Base-by-base conservation (phyloP, 2,888 invertebrate species). In the Phyllotreta striolata region DNA sequence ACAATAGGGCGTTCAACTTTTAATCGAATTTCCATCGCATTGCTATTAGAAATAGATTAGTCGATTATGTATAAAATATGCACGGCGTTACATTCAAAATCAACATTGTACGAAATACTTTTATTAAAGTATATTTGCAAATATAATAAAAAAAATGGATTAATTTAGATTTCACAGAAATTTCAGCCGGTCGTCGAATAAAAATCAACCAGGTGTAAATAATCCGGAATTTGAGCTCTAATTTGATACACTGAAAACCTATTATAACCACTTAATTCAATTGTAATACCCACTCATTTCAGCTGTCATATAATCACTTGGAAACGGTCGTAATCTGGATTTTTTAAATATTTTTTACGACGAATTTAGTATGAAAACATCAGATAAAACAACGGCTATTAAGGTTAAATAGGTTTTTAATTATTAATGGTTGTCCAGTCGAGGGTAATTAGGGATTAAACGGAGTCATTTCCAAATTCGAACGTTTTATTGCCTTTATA, bases 181-280 rank as follows among this genome's bases (percentile, higher is more conserved):
- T 43, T 41, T 1, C 43, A 41, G 55, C 43, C 41, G 12, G 40
- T 55, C 43, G 55, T 43, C 55, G 24, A 55, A n/a, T 14, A 10
- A 12, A 39, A 14, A 55, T 35, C 43, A 38, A 60, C 60, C 60
- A 60, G 52, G 52, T 60, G 52, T 60, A 54, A 51, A 49, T 51
- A 51, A 59, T 51, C 41, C 34, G 49, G 40, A 51, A 52, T 40
- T 59, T 24, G 9, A 47, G 13, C 34, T 52, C 52, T 14, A 12
- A 59, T 60, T 60, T 52, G 40, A 44, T 44, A 54, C 60, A 60
- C 37, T 34, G 34, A 60, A 52, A 44, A 43, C 41, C 41, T 51
- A 51, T 52, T 51, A 59, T 24, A 40, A 52, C 43, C 54, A 52
- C 52, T 60, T 60, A 60, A 60, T 60, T 60, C 60, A 60, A 60